Conservation (phyloP, 2,888 invertebrate species). For the Amphipoea oculea region DNA sequence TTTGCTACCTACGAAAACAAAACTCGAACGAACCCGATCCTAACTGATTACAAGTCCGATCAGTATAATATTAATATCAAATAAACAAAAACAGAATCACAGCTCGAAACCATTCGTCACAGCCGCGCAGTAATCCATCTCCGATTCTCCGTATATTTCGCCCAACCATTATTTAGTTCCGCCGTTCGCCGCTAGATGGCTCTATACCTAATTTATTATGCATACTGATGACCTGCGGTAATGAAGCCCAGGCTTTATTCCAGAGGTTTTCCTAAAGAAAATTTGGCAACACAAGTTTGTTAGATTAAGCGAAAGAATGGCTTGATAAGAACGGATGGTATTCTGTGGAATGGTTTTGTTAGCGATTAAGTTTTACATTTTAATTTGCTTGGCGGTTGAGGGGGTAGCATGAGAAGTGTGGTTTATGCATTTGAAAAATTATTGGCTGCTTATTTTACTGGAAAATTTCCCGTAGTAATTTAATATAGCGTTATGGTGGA, state of each 20-base stretch:
- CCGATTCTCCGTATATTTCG: constrained; percentile 61
- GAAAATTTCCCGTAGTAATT: neutral
- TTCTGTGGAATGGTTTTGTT: constrained; percentile 61
- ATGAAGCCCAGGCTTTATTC: constrained; percentile 87
- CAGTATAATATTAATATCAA: constrained; percentile 61
- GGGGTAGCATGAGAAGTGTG: constrained; percentile 3
- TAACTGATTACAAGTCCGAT: constrained; percentile 54
- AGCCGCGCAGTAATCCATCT: constrained; percentile 79
- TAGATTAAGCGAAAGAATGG: constrained; percentile 82
- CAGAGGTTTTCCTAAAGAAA: constrained; percentile 80
- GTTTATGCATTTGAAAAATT: neutral
- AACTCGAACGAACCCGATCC: constrained; percentile 15
- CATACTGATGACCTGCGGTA: constrained; percentile 94
- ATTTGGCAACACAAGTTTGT: constrained; percentile 82
- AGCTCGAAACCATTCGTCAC: constrained; percentile 73
- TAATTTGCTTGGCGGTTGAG: constrained; percentile 50
- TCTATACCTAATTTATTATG: constrained; percentile 92
- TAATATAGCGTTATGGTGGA: too few relatives aligned
- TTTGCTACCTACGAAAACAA: constrained; percentile 20
- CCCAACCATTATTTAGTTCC: constrained; percentile 80
- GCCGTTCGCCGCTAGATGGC: constrained; percentile 84
- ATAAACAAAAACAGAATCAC: constrained; percentile 67
- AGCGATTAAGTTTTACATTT: constrained; percentile 67
- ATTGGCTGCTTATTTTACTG: neutral
- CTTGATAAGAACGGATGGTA: constrained; percentile 77